Percentiles rank a stretch among this genome's conserved stretches.
phyloP scores from a whole-genome alignment of 2,113 vertebrate genomes.

The Nansenia antarctica region DNA sequence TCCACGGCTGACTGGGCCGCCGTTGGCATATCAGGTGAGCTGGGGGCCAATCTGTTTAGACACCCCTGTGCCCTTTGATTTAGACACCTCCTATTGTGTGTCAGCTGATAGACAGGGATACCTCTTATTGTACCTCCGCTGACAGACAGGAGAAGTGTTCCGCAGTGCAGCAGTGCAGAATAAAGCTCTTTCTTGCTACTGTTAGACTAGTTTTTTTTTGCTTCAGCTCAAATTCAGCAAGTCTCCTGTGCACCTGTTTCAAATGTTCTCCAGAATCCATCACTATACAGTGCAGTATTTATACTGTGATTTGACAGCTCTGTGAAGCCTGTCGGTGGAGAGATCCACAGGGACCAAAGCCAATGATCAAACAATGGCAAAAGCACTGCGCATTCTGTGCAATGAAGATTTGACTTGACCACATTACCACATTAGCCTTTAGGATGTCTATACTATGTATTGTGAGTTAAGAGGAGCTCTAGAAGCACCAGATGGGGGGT shows the following conservation, averaged over 20 bases:
- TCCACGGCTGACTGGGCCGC: constrained; percentile 47
- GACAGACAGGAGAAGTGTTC: constrained; percentile 13
- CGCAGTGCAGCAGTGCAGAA: background rate
- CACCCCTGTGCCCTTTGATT: constrained; percentile 65
- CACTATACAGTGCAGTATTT: no score
- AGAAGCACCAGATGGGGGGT: background rate
- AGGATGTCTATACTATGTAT: no score
- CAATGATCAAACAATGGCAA: background rate
- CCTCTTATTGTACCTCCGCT: constrained; percentile 45
- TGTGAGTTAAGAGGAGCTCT: background rate
- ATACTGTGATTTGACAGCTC: background rate
- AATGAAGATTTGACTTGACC: background rate
- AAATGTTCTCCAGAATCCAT: background rate
- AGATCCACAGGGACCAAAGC: background rate
- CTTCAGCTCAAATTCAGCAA: no score
- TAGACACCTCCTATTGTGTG: constrained; percentile 48
- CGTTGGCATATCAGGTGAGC: constrained; percentile 52
- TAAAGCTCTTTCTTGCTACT: background rate
- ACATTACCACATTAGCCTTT: no score
- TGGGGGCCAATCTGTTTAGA: constrained; percentile 62
- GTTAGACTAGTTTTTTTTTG: no score
- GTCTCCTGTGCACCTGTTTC: background rate
- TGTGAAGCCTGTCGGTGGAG: background rate
- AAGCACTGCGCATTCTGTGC: background rate
- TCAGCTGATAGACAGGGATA: constrained; percentile 38